Base-by-base conservation (phyloP, 2,797 vertebrate genomes). In the Falco cherrug region DNA sequence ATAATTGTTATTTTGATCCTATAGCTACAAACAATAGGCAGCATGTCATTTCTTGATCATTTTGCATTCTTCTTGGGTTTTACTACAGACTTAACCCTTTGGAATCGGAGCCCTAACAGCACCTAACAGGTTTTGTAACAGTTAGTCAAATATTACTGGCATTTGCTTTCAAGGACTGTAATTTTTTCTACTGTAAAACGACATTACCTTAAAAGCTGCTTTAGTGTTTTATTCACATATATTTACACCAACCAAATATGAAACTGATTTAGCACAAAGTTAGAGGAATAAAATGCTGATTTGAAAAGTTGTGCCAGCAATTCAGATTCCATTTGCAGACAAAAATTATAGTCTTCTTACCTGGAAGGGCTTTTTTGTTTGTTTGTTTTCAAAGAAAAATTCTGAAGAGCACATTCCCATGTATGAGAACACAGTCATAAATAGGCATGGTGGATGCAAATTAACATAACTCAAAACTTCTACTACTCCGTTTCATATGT, bases 1-100 rank as follows among this genome's bases (percentile, higher is more conserved):
- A 96, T 97, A 98, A 98, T 98, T 98, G 98, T 98, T 98, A 98
- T 98, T 98, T 98, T 98, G 98, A 98, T 98, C 97, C 97, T 95
- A 96, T 94, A 98, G 97, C 93, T 90, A 93, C 97, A 98, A 98
- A 98, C 98, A 98, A 98, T 98, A 98, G 97, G 96, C 95, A 97
- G 98, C 98, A 97, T 97, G 98, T 98, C 97, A 97, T 77, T 97
- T 97, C 97, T 97, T 97, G 96, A 98, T 97, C 95, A 97, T 94
- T 98, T 84, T 93, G 95, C 97, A 97, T 98, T 98, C 97, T 95
- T 98, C 92, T 77, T 93, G 88, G 90, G 74, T 98, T 97, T 93
- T 95, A 90, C 90, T 92, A 90, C 88, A 59, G 70, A 81, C 67
- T 98, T 98, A 98, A 98, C 98, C 97, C 97, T 97, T 97, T 86